Evolutionary conservation across 2,113 vertebrate genomes (phyloP).

Genomic region (Hucho hucho): DNA sequence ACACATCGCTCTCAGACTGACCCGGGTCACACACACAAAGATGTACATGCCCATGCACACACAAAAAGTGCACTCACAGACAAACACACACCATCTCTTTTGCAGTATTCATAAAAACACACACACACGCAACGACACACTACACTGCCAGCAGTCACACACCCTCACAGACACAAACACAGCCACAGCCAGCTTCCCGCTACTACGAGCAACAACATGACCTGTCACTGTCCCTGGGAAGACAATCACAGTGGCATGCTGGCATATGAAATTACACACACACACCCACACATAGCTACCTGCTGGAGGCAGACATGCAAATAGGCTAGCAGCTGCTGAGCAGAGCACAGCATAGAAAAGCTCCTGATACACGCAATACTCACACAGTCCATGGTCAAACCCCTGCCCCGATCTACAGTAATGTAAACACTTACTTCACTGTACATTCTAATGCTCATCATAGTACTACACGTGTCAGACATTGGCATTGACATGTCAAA

Average conservation of each 20-base stretch:
- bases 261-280: neutral
- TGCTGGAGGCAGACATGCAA: too few relatives aligned
- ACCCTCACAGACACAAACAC: neutral
- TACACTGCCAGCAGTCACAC: conserved; percentile 7
- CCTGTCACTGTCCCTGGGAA: neutral
- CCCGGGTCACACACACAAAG: neutral
- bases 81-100: conserved; percentile 15
- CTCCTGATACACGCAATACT: conserved; percentile 9
- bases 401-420: too few relatives aligned
- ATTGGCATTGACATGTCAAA: too few relatives aligned
- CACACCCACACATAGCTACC: neutral
- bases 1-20: neutral
- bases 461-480: too few relatives aligned
- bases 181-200: neutral
- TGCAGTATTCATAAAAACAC: neutral
- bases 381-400: neutral
- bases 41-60: conserved; percentile 17
- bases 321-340: too few relatives aligned
- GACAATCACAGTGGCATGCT: neutral
- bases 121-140: conserved; percentile 8
- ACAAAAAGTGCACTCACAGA: neutral
- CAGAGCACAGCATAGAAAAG: neutral
- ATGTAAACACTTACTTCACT: too few relatives aligned
- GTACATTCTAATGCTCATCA: too few relatives aligned
- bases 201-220: neutral